A percentile compares a stretch with the other conserved stretches of the same genome.
These are phyloP conservation scores for Danaus melanippus DNA, from an alignment of 1,140 invertebrate genomes.

Conservation along the genomic window DNA sequence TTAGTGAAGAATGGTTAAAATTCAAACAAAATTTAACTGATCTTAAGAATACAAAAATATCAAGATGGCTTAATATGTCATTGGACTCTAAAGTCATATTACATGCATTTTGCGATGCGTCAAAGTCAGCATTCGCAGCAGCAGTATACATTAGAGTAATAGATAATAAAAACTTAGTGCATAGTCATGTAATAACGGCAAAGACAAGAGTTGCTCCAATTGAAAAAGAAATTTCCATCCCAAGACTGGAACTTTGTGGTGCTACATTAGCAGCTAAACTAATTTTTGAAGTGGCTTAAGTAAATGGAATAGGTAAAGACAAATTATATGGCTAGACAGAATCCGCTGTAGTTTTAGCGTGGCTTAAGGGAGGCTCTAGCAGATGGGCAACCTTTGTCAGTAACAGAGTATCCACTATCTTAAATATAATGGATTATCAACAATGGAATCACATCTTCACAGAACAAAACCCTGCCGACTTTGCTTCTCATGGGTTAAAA, in stretches of 20 bases:
- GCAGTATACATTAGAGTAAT: conserved; percentile 21
- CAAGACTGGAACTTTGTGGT: conserved; percentile 43
- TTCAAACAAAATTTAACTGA: conserved; percentile 18
- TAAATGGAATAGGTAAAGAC: conserved; percentile 29
- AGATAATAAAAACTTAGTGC: conserved; percentile 2
- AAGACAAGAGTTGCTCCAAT: conserved; percentile 48
- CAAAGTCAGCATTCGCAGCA: conserved; percentile 25
- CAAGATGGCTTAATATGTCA: conserved; percentile 18
- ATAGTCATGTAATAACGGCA: conserved; percentile 27
- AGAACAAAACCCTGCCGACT: conserved; percentile 24
- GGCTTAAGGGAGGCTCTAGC: conserved; percentile 26
- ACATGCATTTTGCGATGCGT: conserved; percentile 32
- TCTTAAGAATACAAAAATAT: conserved; percentile 20
- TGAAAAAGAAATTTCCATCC: conserved; percentile 30
- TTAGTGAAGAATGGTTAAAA: conserved; percentile 20
- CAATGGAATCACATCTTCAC: conserved; percentile 20
- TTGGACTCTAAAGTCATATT: conserved; percentile 11
- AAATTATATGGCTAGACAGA: conserved; percentile 43
- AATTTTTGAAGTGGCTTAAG: conserved; percentile 17
- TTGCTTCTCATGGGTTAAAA: conserved; percentile 20
- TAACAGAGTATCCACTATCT: conserved; percentile 22
- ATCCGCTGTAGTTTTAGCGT: conserved; percentile 50
- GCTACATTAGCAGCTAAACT: conserved; percentile 30
- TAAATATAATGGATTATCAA: conserved; percentile 10
- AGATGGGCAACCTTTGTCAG: conserved; percentile 12